Evolutionary conservation across 2,888 invertebrate genomes (phyloP).

Genomic region (Bombylius major): DNA sequence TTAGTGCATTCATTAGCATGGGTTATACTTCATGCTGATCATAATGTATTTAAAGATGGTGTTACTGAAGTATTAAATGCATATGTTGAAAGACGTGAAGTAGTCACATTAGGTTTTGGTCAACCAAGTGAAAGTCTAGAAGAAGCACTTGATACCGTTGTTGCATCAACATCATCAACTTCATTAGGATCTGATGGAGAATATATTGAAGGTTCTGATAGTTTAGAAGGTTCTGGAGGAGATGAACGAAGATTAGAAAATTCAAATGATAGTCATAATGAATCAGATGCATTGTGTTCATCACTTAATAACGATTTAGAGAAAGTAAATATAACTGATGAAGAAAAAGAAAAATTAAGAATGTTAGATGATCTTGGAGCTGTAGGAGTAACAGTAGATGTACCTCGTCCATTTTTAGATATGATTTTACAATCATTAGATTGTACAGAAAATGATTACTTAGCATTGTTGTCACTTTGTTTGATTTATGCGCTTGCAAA

Average conservation of each 20-base stretch:
- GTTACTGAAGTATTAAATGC: conserved; percentile 54
- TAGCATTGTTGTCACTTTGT: conserved; percentile 80
- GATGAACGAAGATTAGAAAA: neutral
- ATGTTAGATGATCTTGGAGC: conserved; percentile 17
- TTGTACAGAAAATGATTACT: conserved; percentile 88
- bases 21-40: conserved; percentile 77
- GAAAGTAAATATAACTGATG: conserved; percentile 74
- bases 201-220: neutral
- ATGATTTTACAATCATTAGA: conserved; percentile 77
- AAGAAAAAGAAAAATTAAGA: conserved; percentile 65
- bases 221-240: too few relatives aligned
- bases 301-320: conserved; percentile 21
- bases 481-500: conserved; percentile 85
- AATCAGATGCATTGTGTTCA: neutral
- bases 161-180: conserved; percentile 15
- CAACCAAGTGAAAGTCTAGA: conserved; percentile 66
- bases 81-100: conserved; percentile 45
- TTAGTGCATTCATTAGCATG: conserved; percentile 82
- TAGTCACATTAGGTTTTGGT: conserved; percentile 48
- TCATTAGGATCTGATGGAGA: conserved; percentile 5
- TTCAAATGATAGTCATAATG: conserved; percentile 8
- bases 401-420: conserved; percentile 60
- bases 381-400: conserved; percentile 14
- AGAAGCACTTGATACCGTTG: conserved; percentile 51
- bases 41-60: conserved; percentile 54